phyloP scores from a whole-genome alignment of 2,113 vertebrate genomes.

The Corythornis cristatus region DNA sequence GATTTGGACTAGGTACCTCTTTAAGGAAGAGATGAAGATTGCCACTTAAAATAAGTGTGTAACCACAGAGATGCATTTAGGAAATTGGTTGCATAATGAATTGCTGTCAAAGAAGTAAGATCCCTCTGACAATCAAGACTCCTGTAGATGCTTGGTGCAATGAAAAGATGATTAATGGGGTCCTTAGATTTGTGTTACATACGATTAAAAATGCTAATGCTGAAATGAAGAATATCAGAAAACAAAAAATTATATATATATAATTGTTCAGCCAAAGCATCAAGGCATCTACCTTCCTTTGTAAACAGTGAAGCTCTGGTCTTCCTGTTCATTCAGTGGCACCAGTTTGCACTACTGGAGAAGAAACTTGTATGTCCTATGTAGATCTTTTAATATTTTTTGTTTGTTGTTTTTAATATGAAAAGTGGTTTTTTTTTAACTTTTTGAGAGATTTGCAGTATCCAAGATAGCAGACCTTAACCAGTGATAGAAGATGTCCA shows the following conservation, averaged over 20 bases:
- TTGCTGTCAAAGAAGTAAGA: background rate
- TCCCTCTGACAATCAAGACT: background rate
- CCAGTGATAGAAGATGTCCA: background rate
- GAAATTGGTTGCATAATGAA: background rate
- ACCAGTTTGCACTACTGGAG: background rate
- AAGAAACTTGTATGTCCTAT: background rate
- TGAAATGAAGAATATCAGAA: background rate
- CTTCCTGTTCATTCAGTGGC: background rate
- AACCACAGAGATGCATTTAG: background rate
- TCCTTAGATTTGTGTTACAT: background rate
- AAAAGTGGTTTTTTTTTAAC: background rate
- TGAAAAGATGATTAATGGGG: background rate
- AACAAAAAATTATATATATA: background rate
- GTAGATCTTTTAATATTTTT: background rate
- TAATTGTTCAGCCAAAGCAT: background rate
- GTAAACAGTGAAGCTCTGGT: background rate
- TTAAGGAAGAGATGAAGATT: background rate
- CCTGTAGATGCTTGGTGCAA: background rate
- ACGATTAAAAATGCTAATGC: background rate
- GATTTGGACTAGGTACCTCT: background rate
- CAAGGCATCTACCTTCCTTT: background rate
- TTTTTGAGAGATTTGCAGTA: background rate
- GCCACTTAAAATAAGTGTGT: fast-evolving
- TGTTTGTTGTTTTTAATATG: background rate
- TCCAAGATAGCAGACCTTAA: background rate